Percentiles rank a stretch among this genome's conserved stretches.
Evolutionary conservation across 2,888 invertebrate species (phyloP).

Genomic region (Andricus quercusramuli): DNA sequence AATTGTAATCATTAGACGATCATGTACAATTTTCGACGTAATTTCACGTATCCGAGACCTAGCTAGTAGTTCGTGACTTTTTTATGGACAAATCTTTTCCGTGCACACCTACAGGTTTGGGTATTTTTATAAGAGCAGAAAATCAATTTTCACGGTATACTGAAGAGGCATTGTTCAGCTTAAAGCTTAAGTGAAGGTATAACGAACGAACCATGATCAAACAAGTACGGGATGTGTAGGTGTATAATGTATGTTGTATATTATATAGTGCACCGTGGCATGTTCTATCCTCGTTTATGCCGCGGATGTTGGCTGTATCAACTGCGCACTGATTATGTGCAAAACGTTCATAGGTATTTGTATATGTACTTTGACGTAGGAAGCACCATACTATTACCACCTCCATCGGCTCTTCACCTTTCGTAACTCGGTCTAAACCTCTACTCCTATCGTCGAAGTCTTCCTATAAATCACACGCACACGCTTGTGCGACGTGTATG

Average conservation of each 20-base stretch:
- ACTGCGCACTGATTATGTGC: slow-evolving; percentile 34
- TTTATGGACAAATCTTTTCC: background rate
- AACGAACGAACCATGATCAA: slow-evolving; percentile 21
- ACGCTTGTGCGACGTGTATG: slow-evolving; percentile 59
- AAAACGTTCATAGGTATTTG: slow-evolving; percentile 17
- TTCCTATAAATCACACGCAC: slow-evolving; percentile 39
- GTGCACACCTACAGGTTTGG: background rate
- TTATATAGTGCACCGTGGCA: slow-evolving; percentile 8
- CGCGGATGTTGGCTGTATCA: slow-evolving; percentile 33
- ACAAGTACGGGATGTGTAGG: slow-evolving; percentile 17
- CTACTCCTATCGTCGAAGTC: slow-evolving; percentile 22
- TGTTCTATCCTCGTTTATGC: slow-evolving; percentile 30
- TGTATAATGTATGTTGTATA: background rate
- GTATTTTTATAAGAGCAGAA: background rate
- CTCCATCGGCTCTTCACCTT: slow-evolving; percentile 10
- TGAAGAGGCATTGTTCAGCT: slow-evolving; percentile 12
- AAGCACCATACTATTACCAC: slow-evolving; percentile 14
- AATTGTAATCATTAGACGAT: slow-evolving; percentile 38
- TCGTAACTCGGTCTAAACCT: slow-evolving; percentile 8
- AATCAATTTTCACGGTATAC: background rate
- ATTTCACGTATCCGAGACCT: no score
- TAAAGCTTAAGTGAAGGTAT: slow-evolving; percentile 17
- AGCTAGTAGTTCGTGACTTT: no score
- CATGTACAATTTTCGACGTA: background rate
- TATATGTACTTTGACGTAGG: slow-evolving; percentile 46